phyloP scores from a whole-genome alignment of 2,797 vertebrate species.

The Aeoliscus strigatus region DNA sequence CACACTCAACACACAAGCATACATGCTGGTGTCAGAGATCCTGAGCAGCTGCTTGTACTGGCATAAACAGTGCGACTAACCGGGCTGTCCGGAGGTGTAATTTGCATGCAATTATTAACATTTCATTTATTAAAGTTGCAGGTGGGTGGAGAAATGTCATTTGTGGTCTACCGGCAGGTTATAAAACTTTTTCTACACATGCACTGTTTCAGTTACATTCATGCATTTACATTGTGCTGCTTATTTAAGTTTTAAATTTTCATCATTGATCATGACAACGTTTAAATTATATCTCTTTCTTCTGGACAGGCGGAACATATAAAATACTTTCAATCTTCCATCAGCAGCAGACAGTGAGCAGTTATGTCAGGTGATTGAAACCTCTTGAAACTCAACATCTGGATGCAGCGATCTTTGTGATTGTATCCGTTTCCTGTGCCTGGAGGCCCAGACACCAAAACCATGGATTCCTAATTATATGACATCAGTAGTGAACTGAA shows the following conservation, averaged over 20 bases:
- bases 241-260: neutral
- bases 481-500: conserved; percentile 15
- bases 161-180: neutral
- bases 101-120: conserved; percentile 14
- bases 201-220: too few species aligned
- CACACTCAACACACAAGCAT: conserved; percentile 5
- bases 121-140: conserved; percentile 13
- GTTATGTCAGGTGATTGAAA: too few species aligned
- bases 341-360: neutral
- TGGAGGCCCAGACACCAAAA: neutral
- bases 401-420: neutral
- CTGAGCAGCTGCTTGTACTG: conserved; percentile 44
- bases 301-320: too few species aligned
- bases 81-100: conserved; percentile 24
- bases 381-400: neutral
- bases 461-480: conserved; percentile 10
- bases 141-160: neutral
- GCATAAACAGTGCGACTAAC: conserved; percentile 33
- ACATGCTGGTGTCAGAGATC: conserved; percentile 27
- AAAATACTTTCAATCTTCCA: too few species aligned
- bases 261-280: neutral
- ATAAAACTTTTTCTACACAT: too few species aligned
- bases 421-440: neutral
- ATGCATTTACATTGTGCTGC: neutral
- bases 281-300: neutral